Evolutionary conservation across 1,140 invertebrate genomes (phyloP).

Genomic region (Cydia pomonella): DNA sequence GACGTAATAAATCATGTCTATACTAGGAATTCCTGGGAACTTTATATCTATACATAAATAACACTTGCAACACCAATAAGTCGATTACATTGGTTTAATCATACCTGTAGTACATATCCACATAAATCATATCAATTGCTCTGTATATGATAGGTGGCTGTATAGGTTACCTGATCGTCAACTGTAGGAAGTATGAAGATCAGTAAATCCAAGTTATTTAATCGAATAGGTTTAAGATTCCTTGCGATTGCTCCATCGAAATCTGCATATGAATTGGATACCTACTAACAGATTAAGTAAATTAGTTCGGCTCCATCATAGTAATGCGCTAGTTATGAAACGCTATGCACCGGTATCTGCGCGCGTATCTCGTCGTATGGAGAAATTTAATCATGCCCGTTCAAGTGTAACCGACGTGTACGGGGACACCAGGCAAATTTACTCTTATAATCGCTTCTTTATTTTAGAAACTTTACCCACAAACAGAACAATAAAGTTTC

Average conservation of each 20-base stretch:
- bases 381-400: slow-evolving; percentile 28
- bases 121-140: background rate
- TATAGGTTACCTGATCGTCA: background rate
- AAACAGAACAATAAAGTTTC: slow-evolving; percentile 27
- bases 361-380: slow-evolving; percentile 18
- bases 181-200: background rate
- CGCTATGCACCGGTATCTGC: slow-evolving; percentile 24
- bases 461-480: slow-evolving; percentile 29
- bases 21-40: slow-evolving; percentile 25
- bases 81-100: background rate
- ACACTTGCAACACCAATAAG: slow-evolving; percentile 9
- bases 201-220: slow-evolving; percentile 13
- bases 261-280: slow-evolving; percentile 20
- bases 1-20: slow-evolving; percentile 25
- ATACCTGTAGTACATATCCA: background rate
- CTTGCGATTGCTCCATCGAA: background rate
- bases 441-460: slow-evolving; percentile 21
- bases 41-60: slow-evolving; percentile 9
- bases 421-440: slow-evolving; percentile 31
- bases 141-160: background rate
- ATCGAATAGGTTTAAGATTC: slow-evolving; percentile 21
- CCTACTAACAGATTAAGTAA: slow-evolving; percentile 31
- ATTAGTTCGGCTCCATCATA: slow-evolving; percentile 30
- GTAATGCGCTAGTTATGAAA: slow-evolving; percentile 29
- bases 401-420: slow-evolving; percentile 22